Base-by-base conservation (phyloP, 2,797 vertebrate species). In the Champsocephalus esox region DNA sequence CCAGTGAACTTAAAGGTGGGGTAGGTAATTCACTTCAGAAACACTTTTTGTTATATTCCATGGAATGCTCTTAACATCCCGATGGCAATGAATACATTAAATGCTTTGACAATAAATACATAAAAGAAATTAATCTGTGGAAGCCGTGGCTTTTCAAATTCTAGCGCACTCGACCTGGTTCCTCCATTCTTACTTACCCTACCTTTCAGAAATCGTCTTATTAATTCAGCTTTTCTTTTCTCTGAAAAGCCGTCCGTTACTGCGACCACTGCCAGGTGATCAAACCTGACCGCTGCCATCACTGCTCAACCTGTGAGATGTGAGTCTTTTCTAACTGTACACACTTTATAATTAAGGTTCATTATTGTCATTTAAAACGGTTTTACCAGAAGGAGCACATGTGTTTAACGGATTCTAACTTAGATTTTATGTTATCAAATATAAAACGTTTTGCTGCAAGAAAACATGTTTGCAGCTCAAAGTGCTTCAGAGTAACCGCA, bases 241-340 rank as follows among this genome's bases (percentile, higher is more conserved):
- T 76, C 48, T 61, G n/a, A 61, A 62, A 75, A 99, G 98, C 96
- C 17, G 81, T 99, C 88, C 93, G 98, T 73, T 99, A 99, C 80
- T 99, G 98, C 68, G 95, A 98, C 83, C 94, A 88, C 92, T 99
- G 98, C 90, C 98, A 99, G 88, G 83, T 98, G 43, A 96, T 99
- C 91, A 99, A 99, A 91, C 98, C 98, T 24, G 98, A 99, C 90
- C 95, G 98, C 71, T 97, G 97, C 63, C 98, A 99, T 88, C 98
- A 99, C 93, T 99, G 98, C 87, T 98, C 98, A 32, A 97, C 96
- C 0, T 99, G 98, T 85, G 97, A 99, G 77, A 90, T 92, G 98
- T 99, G 92, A 98, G 98, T 95, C 32, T 28, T 68, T 66, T 63
- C 19, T 28, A 2, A 24, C 7, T 61, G 11, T 32, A 19, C n/a